These are phyloP conservation scores for Rhabdomys pumilio DNA, from an alignment of 2,797 vertebrate species.

Conservation along the genomic window DNA sequence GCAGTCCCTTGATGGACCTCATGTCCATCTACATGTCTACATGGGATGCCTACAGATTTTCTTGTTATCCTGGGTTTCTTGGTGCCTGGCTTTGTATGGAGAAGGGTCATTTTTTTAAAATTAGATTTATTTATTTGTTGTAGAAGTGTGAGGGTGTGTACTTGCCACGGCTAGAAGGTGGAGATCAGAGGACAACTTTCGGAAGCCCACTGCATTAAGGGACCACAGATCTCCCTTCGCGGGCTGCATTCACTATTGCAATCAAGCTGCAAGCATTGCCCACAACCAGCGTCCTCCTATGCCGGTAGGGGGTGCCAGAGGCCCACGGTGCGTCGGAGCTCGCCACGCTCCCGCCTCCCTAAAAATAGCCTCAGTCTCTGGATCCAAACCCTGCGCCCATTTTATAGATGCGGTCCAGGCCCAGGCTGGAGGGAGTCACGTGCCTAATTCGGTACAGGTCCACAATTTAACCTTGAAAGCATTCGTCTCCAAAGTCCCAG, in stretches of 20 bases:
- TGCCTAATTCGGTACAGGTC: neutral
- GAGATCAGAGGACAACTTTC: neutral
- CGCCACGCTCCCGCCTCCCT: neutral
- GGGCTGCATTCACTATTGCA: neutral
- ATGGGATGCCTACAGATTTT: neutral
- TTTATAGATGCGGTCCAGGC: neutral
- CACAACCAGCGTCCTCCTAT: neutral
- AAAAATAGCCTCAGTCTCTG: neutral
- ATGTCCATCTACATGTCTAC: neutral
- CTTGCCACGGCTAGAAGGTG: neutral
- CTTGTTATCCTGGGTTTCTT: neutral
- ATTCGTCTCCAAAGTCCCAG: neutral
- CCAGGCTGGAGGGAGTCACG: neutral
- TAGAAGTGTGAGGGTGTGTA: neutral
- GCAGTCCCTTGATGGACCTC: neutral
- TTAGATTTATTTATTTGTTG: neutral
- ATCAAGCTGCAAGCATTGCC: neutral
- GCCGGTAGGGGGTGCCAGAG: slow-evolving; percentile 70
- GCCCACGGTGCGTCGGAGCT: neutral
- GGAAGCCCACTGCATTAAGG: neutral
- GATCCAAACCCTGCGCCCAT: neutral
- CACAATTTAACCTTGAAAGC: slow-evolving; percentile 18
- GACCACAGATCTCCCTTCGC: neutral
- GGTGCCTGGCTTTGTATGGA: slow-evolving; percentile 24
- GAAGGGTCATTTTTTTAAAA: neutral